Base-by-base conservation (phyloP, 2,797 vertebrate species). In the Limosa lapponica region DNA sequence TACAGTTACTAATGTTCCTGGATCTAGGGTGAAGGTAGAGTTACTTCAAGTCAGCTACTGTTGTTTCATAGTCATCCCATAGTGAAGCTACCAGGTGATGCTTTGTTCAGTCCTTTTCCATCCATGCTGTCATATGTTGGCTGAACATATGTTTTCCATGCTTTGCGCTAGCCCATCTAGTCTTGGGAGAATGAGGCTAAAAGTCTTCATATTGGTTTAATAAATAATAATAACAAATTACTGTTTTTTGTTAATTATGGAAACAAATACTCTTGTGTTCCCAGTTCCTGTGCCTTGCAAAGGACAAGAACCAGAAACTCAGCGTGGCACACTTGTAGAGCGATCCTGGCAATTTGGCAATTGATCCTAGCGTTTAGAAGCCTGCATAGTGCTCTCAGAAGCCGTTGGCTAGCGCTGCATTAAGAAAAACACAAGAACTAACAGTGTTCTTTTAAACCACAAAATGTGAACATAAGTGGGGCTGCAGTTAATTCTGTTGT, bases 361-460 rank as follows among this genome's bases (percentile, higher is more conserved):
- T 32, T 49, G 32, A 73, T 70, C 11, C 4, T 1, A 52, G 59
- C 44, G 22, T 84, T 85, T 37, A 80, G 62, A 83, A 87, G 78
- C n/a, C n/a, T 59, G 16, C 16, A 3, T 10, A 62, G 59, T 22
- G 13, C 62, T 93, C 64, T 87, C 23, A 49, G 86, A 84, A 92
- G 66, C 66, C 11, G 1, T 41, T 89, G 90, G 83, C 62, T 89
- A 79, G 58, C 23, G 13, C 46, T 85, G 48, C 30, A 6, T 70
- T 87, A 66, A 82, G 78, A 69, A 89, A 91, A 55, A 34, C 30
- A 75, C 23, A 64, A 82, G 51, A 85, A 37, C 62, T 54, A 36
- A 69, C 57, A 61, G 58, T 73, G 64, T 90, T 88, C n/a, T 73
- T 92, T 87, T 93, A 87, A 93, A 87, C 36, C 71, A 80, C 83